Conservation (phyloP, 2,113 vertebrate genomes). For the Strix uralensis region DNA sequence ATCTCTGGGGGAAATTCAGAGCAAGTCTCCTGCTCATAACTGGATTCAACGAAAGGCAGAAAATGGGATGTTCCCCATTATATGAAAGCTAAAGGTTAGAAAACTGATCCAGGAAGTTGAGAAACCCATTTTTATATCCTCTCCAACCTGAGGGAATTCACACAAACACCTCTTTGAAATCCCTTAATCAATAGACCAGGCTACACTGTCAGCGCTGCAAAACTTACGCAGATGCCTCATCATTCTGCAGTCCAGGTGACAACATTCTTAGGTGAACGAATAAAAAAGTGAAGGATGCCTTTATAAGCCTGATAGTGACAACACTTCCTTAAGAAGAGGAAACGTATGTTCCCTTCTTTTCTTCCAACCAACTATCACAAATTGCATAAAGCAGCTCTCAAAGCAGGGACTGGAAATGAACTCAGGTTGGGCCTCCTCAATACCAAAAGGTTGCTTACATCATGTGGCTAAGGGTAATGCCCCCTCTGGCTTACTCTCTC, state of each 20-base stretch:
- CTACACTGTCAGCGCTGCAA: not conserved
- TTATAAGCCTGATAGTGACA: not conserved
- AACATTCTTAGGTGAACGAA: not conserved
- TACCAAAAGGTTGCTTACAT: not conserved
- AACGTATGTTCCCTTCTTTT: not conserved
- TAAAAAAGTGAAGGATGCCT: not conserved
- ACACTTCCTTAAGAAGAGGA: not conserved
- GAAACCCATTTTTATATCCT: not conserved
- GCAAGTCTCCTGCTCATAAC: not conserved
- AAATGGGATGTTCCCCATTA: not conserved
- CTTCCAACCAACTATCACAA: not conserved
- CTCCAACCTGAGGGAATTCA: not conserved
- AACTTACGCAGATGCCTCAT: not conserved
- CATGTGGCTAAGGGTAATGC: not conserved
- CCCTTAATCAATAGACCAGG: not conserved
- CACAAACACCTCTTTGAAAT: not conserved
- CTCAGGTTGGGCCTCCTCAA: not conserved
- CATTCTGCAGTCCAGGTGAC: not conserved
- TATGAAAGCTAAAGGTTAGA: not conserved
- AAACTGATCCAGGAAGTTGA: not conserved
- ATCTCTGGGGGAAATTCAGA: not conserved
- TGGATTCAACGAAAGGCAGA: not conserved
- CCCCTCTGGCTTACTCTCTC: not conserved
- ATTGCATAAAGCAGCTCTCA: not conserved
- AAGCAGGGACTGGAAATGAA: not conserved